These are phyloP conservation scores for Drosophila meridionalis DNA, from an alignment of 2,888 invertebrate genomes.

Conservation along the genomic window DNA sequence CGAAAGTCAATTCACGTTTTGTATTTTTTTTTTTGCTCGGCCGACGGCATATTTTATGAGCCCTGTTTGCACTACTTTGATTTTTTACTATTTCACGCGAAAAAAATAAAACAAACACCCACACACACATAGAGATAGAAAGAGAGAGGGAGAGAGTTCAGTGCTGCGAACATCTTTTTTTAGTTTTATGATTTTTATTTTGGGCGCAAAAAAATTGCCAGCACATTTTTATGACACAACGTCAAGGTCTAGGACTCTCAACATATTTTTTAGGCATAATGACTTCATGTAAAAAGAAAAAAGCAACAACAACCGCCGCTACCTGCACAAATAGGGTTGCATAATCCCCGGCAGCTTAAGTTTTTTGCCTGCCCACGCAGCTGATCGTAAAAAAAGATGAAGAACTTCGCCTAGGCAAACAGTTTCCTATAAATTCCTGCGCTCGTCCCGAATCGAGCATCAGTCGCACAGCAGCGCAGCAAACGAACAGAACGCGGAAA, in stretches of 20 bases:
- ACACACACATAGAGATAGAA: conserved; percentile 9
- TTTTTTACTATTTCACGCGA: conserved; percentile 76
- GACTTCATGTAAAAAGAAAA: conserved; percentile 66
- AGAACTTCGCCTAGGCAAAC: conserved; percentile 29
- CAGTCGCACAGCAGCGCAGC: conserved; percentile 63
- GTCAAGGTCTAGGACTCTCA: conserved; percentile 66
- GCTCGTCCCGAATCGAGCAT: conserved; percentile 31
- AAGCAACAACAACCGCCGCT: conserved; percentile 34
- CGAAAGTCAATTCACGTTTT: conserved; percentile 59
- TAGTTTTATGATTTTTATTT: conserved; percentile 49
- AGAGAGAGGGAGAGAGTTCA: background rate
- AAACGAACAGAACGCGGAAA: conserved; percentile 57
- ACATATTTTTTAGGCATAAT: conserved; percentile 69
- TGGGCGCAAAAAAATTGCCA: conserved; percentile 50
- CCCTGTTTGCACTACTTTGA: conserved; percentile 75
- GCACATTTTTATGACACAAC: conserved; percentile 67
- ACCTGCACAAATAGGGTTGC: conserved; percentile 76
- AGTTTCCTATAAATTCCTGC: conserved; percentile 58
- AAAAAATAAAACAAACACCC: conserved; percentile 38
- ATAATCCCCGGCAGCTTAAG: conserved; percentile 74
- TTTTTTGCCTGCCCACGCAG: conserved; percentile 65
- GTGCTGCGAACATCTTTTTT: conserved; percentile 38
- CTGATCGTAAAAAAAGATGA: conserved; percentile 65
- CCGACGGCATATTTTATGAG: conserved; percentile 73
- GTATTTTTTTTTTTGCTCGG: conserved; percentile 14